A percentile compares a stretch with the other conserved stretches of the same genome.
Conservation (phyloP, 2,113 vertebrate genomes). For the Acinonyx jubatus region DNA sequence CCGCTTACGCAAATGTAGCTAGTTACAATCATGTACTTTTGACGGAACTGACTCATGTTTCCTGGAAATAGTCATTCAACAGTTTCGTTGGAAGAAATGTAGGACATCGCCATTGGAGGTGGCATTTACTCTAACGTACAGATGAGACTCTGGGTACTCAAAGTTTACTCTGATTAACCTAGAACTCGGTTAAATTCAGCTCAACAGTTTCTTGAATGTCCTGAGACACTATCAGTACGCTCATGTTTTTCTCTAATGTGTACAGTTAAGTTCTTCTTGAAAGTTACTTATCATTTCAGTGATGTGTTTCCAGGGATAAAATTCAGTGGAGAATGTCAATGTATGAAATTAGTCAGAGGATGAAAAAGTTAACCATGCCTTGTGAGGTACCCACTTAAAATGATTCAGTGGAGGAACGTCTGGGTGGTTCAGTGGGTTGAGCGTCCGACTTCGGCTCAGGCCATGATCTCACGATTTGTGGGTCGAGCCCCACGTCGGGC, state of each 20-base stretch:
- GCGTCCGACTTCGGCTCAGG: too few relatives aligned
- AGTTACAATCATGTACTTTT: slow-evolving; percentile 11
- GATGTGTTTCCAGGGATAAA: slow-evolving; percentile 27
- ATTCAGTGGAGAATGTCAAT: slow-evolving; percentile 2
- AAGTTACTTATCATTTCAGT: slow-evolving; percentile 26
- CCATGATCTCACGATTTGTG: too few relatives aligned
- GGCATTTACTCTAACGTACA: neutral
- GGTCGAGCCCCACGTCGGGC: too few relatives aligned
- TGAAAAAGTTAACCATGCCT: neutral
- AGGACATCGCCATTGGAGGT: neutral
- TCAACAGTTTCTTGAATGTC: neutral
- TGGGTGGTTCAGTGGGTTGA: too few relatives aligned
- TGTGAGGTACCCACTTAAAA: slow-evolving; percentile 25
- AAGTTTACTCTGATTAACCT: slow-evolving; percentile 37
- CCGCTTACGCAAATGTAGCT: neutral
- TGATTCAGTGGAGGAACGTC: neutral
- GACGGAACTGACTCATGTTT: slow-evolving; percentile 7
- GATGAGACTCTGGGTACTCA: neutral
- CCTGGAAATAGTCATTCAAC: slow-evolving; percentile 7
- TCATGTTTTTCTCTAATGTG: neutral
- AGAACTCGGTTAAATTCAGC: slow-evolving; percentile 8
- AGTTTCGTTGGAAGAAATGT: neutral
- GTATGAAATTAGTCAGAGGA: neutral
- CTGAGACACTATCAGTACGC: neutral
- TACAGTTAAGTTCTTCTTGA: neutral